Base-by-base conservation (phyloP, 2,888 invertebrate genomes). In the Eilema griseolum region DNA sequence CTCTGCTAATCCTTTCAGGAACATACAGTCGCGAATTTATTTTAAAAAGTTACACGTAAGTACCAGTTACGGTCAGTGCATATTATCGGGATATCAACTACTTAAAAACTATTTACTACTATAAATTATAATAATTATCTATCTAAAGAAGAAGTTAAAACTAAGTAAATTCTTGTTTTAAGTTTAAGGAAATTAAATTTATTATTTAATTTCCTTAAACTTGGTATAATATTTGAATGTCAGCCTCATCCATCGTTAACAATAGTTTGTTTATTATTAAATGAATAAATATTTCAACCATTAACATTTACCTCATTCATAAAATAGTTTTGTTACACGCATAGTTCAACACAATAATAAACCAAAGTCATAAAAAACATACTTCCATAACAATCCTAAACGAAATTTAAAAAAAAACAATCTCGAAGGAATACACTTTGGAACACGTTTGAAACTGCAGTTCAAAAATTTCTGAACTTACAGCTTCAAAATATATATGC, bases 381-480 rank as follows among this genome's bases (percentile, higher is more conserved):
- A 52, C 16, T 0, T 0, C 20, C 52, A n/a, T n/a, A 52, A 20
- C 20, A 46, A 20, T 52, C n/a, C 52, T n/a, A 20, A n/a, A n/a
- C 52, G 52, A 52, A 52, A 52, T 52, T n/a, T n/a, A n/a, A n/a
- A 52, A 41, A 41, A 62, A 37, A 62, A 20, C 7, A 20, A 37
- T 24, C 24, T 62, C 62, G 37, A 16, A 4, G 11, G 26, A 62
- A 11, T 24, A 24, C 62, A 31, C 24, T 37, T 24, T 16, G 37
- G 24, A 62, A 62, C 62, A 62, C 62, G 62, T 62, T 62, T 41
- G 62, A 16, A 16, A 16, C 37, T 24, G 10, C 14, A 37, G 37
- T 62, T 62, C 61, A 26, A 2, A 46, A 46, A 46, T 8, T 46
- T 7, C 41, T 46, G 20, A 46, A 20, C 20, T 46, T 0, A 46